Conservation (phyloP, 2,113 vertebrate species). For the Pyxicephalus adspersus region DNA sequence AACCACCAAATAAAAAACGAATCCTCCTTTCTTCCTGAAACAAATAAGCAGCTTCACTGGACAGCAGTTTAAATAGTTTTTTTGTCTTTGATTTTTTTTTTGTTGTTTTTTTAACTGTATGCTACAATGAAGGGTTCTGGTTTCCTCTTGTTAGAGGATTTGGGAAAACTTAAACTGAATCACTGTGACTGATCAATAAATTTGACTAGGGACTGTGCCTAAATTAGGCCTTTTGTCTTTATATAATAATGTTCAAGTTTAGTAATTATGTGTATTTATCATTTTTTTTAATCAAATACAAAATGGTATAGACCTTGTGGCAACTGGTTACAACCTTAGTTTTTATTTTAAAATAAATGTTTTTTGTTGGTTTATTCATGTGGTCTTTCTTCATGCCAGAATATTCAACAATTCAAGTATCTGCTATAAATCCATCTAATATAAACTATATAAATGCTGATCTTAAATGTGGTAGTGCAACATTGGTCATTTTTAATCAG, state of each 20-base stretch:
- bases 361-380: background rate
- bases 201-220: constrained; percentile 28
- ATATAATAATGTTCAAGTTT: background rate
- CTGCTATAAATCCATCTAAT: too few relatives aligned
- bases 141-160: constrained; percentile 19
- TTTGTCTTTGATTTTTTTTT: background rate
- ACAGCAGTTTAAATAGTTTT: too few relatives aligned
- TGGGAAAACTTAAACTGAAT: constrained; percentile 14
- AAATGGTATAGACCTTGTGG: constrained; percentile 17
- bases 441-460: too few relatives aligned
- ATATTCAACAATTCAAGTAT: too few relatives aligned
- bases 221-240: constrained; percentile 25
- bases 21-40: too few relatives aligned
- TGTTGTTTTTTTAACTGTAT: background rate
- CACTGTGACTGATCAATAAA: constrained; percentile 45
- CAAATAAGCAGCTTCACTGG: too few relatives aligned
- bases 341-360: constrained; percentile 35
- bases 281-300: constrained; percentile 17
- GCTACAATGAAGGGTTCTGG: constrained; percentile 30
- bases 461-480: too few relatives aligned
- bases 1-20: too few relatives aligned
- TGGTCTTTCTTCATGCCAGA: too few relatives aligned
- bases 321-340: constrained; percentile 14
- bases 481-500: too few relatives aligned
- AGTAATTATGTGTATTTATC: constrained; percentile 41